phyloP scores from a whole-genome alignment of 2,113 vertebrate species.

The Nerophis ophidion region DNA sequence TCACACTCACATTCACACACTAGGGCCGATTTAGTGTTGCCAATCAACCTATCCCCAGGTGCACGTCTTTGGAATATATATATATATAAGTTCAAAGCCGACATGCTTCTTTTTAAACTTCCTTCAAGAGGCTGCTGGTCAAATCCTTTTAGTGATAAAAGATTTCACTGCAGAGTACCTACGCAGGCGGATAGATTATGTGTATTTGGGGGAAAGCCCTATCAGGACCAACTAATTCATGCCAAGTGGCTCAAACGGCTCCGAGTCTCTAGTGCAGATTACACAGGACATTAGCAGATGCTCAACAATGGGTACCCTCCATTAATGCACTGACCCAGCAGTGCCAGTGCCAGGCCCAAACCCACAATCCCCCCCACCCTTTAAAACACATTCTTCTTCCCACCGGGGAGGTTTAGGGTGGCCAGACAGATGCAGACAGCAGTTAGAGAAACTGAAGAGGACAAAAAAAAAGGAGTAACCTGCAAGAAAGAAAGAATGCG shows the following conservation, averaged over 20 bases:
- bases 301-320: slow-evolving; percentile 59
- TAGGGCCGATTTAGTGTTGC: no score
- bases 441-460: slow-evolving; percentile 15
- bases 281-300: slow-evolving; percentile 45
- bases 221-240: not conserved
- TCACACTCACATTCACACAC: no score
- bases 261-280: slow-evolving; percentile 56
- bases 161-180: slow-evolving; percentile 5
- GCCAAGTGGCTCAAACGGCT: slow-evolving; percentile 30
- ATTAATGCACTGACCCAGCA: slow-evolving; percentile 62
- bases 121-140: not conserved
- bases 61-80: no score
- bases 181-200: slow-evolving; percentile 3
- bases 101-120: not conserved
- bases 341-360: slow-evolving; percentile 39
- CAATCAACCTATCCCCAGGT: no score
- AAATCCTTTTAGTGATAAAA: not conserved
- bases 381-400: slow-evolving; percentile 63
- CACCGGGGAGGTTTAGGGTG: slow-evolving; percentile 47
- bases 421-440: slow-evolving; percentile 47
- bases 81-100: slow-evolving; percentile 50
- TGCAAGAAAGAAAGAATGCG: slow-evolving; percentile 1
- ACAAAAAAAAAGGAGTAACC: slow-evolving; percentile 1
- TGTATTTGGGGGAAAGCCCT: slow-evolving; percentile 22
- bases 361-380: slow-evolving; percentile 50